Conservation (phyloP, 2,888 invertebrate species). For the Epinotia brunnichana region DNA sequence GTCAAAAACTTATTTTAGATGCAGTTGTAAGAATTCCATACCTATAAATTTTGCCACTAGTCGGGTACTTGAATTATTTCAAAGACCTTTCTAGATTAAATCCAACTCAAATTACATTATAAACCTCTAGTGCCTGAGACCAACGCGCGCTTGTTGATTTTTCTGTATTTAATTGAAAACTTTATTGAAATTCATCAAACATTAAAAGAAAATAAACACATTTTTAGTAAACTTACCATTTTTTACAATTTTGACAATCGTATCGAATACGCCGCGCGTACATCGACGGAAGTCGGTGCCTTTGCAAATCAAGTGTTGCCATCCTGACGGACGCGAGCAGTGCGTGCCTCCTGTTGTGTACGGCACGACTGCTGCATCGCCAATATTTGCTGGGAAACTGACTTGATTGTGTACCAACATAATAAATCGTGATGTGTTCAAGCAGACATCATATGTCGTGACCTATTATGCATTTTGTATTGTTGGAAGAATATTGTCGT, state of each 20-base stretch:
- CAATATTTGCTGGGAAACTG: slow-evolving; percentile 60
- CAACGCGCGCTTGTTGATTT: too few relatives aligned
- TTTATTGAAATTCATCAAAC: neutral
- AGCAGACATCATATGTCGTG: slow-evolving; percentile 67
- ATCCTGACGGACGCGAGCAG: slow-evolving; percentile 53
- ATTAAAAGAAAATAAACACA: neutral
- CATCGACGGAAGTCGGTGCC: slow-evolving; percentile 75
- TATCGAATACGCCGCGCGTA: slow-evolving; percentile 55
- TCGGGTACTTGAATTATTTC: too few relatives aligned
- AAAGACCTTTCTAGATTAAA: too few relatives aligned
- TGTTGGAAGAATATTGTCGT: slow-evolving; percentile 51
- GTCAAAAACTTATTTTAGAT: neutral
- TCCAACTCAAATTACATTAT: too few relatives aligned
- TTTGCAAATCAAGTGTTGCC: slow-evolving; percentile 60
- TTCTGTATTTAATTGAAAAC: neutral
- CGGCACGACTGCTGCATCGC: slow-evolving; percentile 59
- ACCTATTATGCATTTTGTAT: slow-evolving; percentile 54
- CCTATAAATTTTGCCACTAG: neutral
- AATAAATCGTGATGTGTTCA: slow-evolving; percentile 62
- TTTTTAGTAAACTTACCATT: neutral
- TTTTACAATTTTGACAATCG: slow-evolving; percentile 15
- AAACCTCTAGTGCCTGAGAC: too few relatives aligned
- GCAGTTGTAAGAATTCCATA: neutral
- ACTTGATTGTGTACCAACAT: slow-evolving; percentile 36
- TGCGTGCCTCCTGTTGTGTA: slow-evolving; percentile 55